phyloP scores from a whole-genome alignment of 2,113 vertebrate genomes.

The Chaenocephalus aceratus region DNA sequence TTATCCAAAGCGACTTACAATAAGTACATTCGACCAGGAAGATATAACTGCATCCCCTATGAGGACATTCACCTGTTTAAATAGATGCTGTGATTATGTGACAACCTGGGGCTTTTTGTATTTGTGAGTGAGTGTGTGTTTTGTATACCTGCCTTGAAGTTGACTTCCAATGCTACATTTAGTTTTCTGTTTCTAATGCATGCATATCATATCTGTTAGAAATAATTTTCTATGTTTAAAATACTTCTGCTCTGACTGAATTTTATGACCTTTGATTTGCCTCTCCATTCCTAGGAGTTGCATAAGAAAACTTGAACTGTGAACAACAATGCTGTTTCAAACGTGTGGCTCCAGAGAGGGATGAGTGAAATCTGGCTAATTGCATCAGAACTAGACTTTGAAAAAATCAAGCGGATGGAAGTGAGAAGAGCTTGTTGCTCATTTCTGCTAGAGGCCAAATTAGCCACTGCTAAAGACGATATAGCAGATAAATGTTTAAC shows the following conservation, averaged over 20 bases:
- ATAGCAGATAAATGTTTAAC: too few relatives aligned
- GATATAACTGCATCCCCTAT: slow-evolving; percentile 34
- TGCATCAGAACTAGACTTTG: too few relatives aligned
- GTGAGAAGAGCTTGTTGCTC: too few relatives aligned
- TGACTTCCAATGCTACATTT: slow-evolving; percentile 15
- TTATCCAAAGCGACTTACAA: too few relatives aligned
- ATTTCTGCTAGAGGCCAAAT: too few relatives aligned
- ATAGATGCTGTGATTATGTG: slow-evolving; percentile 48
- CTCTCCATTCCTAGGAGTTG: slow-evolving; percentile 9
- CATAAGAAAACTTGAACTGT: slow-evolving; percentile 21
- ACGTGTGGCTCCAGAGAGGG: too few relatives aligned
- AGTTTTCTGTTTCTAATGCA: background rate
- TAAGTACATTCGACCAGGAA: too few relatives aligned
- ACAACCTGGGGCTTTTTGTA: slow-evolving; percentile 18
- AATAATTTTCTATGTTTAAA: background rate
- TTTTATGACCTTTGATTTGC: slow-evolving; percentile 32
- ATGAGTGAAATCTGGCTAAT: too few relatives aligned
- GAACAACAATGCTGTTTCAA: background rate
- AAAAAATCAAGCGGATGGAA: too few relatives aligned
- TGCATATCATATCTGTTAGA: background rate
- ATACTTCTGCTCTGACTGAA: background rate
- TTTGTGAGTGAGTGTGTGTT: background rate
- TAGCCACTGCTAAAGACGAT: too few relatives aligned
- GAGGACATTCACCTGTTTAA: slow-evolving; percentile 48
- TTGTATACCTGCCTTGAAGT: background rate